Base-by-base conservation (phyloP, 1,140 invertebrate genomes). In the Drosophila arawakana region DNA sequence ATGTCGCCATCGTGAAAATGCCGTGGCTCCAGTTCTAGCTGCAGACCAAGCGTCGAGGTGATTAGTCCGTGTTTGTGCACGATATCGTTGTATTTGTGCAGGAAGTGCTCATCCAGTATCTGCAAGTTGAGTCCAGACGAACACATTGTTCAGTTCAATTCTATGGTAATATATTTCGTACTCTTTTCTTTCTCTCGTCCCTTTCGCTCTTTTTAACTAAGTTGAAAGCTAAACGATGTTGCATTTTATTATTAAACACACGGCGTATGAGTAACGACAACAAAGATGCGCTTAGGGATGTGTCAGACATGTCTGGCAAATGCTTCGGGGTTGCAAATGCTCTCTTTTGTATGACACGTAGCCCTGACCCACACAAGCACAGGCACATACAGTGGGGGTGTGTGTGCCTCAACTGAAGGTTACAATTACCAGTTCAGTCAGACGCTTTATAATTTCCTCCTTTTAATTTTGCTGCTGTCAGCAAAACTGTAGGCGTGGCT, bases 1-100 rank as follows among this genome's bases (percentile, higher is more conserved):
- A 95, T 94, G 9, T 92, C 93, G 52, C 94, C 94, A 7, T 93
- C 93, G 35, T 92, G 81, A 80, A 94, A 94, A 82, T 95, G 93
- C 2, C 92, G 82, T 44, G 92, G 79, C 77, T 92, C 91, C 41
- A 94, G 92, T 15, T 86, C 91, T 81, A 95, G 93, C 37, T 92
- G 91, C 21, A 95, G 92, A 35, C 94, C 94, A 47, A 95, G 78
- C 3, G 92, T 93, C 10, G 93, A 93, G 25, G 94, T 94, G 69
- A 94, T 91, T 75, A 95, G 92, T 35, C 94, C 94, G 71, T 94
- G 94, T 55, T 91, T 82, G 86, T 94, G 94, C 43, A 93, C 91
- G 15, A 93, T 84, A 52, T 90, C 91, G 15, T 93, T 93, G 78
- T 94, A 94, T 35, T 91, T 81, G 54, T 93, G 90, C 76, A 95